Evolutionary conservation across 2,888 invertebrate species (phyloP).

Genomic region (Busseola fusca): DNA sequence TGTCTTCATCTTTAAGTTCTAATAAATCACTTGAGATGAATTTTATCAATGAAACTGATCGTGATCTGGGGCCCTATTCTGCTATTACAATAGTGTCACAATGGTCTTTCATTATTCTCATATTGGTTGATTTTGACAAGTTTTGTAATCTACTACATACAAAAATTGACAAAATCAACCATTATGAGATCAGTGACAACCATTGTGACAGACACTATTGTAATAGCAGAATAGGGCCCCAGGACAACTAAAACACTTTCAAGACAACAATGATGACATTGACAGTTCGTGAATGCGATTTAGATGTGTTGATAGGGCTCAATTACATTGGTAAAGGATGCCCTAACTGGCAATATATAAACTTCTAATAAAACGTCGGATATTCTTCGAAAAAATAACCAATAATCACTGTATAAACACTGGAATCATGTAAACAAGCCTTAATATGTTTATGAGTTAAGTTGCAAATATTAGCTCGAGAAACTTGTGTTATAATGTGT

Average conservation of each 20-base stretch:
- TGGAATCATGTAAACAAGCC: background rate
- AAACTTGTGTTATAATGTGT: conserved; percentile 25
- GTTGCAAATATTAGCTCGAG: conserved; percentile 17
- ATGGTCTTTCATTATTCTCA: too few species aligned
- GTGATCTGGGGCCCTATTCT: too few species aligned
- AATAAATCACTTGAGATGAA: background rate
- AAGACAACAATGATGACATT: background rate
- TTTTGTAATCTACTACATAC: too few species aligned
- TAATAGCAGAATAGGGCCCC: too few species aligned
- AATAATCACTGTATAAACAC: background rate
- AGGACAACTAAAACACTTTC: background rate
- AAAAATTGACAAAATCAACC: too few species aligned
- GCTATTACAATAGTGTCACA: too few species aligned
- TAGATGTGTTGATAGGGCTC: background rate
- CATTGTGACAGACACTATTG: too few species aligned
- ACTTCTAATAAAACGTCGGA: background rate
- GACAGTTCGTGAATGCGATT: background rate
- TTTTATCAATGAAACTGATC: background rate
- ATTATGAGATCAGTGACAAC: too few species aligned
- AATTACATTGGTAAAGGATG: too few species aligned
- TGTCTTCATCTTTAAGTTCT: too few species aligned
- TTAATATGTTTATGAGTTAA: conserved; percentile 19
- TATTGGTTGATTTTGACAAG: too few species aligned
- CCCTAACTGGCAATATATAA: background rate
- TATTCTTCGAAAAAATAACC: background rate